Percentiles rank a stretch among this genome's conserved stretches.
Conservation (phyloP, 2,113 vertebrate genomes). For the Caloenas nicobarica region DNA sequence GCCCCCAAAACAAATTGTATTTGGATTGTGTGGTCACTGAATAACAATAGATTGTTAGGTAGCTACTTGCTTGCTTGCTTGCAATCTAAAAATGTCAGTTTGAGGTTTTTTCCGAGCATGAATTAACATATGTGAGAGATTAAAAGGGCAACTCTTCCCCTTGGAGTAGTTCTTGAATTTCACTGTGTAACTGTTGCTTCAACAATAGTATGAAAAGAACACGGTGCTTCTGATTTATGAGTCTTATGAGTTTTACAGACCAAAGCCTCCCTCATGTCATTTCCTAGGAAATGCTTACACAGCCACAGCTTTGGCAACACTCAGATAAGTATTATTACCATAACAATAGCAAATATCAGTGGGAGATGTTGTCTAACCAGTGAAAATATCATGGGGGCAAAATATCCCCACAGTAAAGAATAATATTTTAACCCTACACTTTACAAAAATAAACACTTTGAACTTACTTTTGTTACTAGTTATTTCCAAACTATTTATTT, state of each 20-base stretch:
- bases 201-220: not conserved
- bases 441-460: not conserved
- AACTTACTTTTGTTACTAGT: not conserved
- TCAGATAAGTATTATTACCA: constrained; percentile 12
- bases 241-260: constrained; percentile 3
- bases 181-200: not conserved
- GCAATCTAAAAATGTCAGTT: not conserved
- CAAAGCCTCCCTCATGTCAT: not conserved
- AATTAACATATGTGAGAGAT: not conserved
- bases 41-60: not conserved
- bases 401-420: constrained; percentile 41
- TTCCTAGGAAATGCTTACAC: constrained; percentile 54
- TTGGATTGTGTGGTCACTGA: not conserved
- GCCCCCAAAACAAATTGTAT: not conserved
- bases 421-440: constrained; percentile 17
- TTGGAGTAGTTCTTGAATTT: not conserved
- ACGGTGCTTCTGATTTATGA: not conserved
- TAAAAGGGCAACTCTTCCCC: not conserved
- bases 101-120: not conserved
- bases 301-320: constrained; percentile 26
- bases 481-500: constrained; percentile 8
- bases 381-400: constrained; percentile 40
- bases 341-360: constrained; percentile 60
- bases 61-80: not conserved
- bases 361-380: constrained; percentile 31